phyloP scores from a whole-genome alignment of 2,888 invertebrate genomes.

The Pandemis heparana region DNA sequence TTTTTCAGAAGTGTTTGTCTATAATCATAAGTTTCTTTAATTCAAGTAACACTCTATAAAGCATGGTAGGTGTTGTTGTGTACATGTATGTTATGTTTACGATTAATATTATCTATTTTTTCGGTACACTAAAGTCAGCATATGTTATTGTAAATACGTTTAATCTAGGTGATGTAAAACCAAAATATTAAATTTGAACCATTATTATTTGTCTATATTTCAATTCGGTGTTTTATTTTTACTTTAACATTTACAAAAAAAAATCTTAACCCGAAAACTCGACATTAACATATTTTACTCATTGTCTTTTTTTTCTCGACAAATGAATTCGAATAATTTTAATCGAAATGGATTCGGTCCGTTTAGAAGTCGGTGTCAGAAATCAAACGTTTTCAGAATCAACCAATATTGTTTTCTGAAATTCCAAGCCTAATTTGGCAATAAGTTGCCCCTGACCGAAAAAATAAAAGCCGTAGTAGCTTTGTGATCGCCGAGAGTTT shows the following conservation, averaged over 20 bases:
- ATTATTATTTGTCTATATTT: slow-evolving; percentile 20
- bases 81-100: slow-evolving; percentile 5
- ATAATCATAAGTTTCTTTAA: not conserved
- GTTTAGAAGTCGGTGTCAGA: no score
- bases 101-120: slow-evolving; percentile 17
- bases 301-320: not conserved
- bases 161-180: slow-evolving; percentile 19
- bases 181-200: slow-evolving; percentile 29
- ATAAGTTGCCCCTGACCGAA: no score
- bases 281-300: no score
- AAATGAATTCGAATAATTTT: not conserved
- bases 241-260: not conserved
- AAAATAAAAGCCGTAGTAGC: no score
- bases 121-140: not conserved
- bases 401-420: no score
- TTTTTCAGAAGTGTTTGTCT: not conserved
- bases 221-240: slow-evolving; percentile 8
- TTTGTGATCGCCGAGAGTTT: no score
- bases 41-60: not conserved
- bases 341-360: no score
- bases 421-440: no score
- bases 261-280: not conserved
- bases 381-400: no score
- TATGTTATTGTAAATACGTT: slow-evolving; percentile 29
- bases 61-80: not conserved